Evolutionary conservation across 2,797 vertebrate genomes (phyloP), one percentile per base, ranked within the genome.

Genomic region (Allobates femoralis): DNA sequence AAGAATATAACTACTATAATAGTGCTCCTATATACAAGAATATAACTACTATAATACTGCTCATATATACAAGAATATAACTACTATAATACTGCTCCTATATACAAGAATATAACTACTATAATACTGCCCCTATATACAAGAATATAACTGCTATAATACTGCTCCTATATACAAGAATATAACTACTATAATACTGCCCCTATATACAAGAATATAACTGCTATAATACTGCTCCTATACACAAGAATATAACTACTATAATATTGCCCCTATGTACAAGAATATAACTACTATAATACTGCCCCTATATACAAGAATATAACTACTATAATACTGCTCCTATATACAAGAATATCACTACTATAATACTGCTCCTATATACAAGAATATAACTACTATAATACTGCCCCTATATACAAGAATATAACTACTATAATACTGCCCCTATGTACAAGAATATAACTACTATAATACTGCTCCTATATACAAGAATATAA

Each of bases 1-100:
- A n/a, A n/a, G n/a, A n/a, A n/a, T n/a, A n/a, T n/a, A 69, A 69
- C 66, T 69, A 69, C 66, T 69, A 34, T 69, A 69, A 69, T 69
- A 69, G 30, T 69, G 30, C 64, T 4, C 32, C 66, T 69, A 69
- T 69, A 10, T 69, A 37, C 66, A 69, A 34, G 66, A 69, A 69
- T 69, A 69, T 69, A 69, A 69, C 66, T 69, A 69, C 66, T 69
- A 34, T 69, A 69, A 69, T 69, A 69, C 66, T 69, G 30, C 64
- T n/a, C n/a, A n/a, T n/a, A n/a, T n/a, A n/a, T n/a, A n/a, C n/a
- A n/a, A n/a, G n/a, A n/a, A n/a, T n/a, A 62, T 62, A 60, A 62
- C 58, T 62, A 62, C n/a, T 62, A 62, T 62, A 62, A 62, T 26
- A 62, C 58, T 62, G 58, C n/a, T 23, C 56, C n/a, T 58, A 58